Percentiles rank a stretch among this genome's conserved stretches.
Evolutionary conservation across 2,888 invertebrate genomes (phyloP).

Genomic region (Isotomurus palustris): DNA sequence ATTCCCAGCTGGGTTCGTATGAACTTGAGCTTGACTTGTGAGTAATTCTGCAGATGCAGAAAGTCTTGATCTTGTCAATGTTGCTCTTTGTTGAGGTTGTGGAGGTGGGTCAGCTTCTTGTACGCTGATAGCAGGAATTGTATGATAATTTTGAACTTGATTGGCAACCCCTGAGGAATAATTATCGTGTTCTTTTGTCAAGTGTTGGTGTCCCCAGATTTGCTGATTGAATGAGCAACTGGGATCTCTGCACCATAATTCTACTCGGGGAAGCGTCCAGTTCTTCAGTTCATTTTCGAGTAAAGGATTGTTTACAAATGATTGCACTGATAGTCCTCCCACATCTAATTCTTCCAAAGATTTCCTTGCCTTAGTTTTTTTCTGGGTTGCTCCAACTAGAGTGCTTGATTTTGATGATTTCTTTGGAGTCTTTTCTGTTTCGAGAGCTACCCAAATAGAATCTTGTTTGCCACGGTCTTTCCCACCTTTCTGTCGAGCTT

Average conservation of each 20-base stretch:
- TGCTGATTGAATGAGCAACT: constrained; percentile 31
- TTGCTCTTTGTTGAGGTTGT: background rate
- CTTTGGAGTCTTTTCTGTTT: constrained; percentile 1
- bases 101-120: background rate
- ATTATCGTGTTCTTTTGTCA: constrained; percentile 13
- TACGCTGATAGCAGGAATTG: too few relatives aligned
- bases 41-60: too few relatives aligned
- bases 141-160: too few relatives aligned
- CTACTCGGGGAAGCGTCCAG: constrained; percentile 36
- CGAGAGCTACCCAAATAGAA: constrained; percentile 15
- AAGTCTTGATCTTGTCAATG: background rate
- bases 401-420: background rate
- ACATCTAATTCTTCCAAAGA: background rate
- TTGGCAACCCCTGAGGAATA: constrained; percentile 11
- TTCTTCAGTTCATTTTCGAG: constrained; percentile 23
- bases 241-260: constrained; percentile 38
- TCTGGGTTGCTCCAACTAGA: background rate
- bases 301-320: constrained; percentile 33
- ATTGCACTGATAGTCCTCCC: background rate
- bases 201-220: constrained; percentile 27
- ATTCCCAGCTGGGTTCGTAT: too few relatives aligned
- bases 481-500: constrained; percentile 1
- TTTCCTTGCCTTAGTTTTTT: background rate
- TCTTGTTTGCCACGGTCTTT: background rate
- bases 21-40: too few relatives aligned